Conservation (phyloP, 53 echinoderm and acorn worm species). For the Paracentrotus lividus region DNA sequence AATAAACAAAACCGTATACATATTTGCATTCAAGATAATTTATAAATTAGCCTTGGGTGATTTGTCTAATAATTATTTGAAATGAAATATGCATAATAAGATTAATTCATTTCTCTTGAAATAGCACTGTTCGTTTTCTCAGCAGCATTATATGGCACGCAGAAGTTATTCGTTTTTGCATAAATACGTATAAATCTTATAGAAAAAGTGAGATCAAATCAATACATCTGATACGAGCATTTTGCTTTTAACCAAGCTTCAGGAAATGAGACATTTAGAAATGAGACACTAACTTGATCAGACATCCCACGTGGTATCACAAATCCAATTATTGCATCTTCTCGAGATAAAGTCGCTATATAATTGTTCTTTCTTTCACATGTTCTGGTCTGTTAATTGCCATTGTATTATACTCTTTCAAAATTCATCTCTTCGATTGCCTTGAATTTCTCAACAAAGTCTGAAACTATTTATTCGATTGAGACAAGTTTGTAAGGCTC, state of each 20-base stretch:
- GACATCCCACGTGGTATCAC: not conserved
- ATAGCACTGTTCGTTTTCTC: too few species aligned
- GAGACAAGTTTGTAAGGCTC: not conserved
- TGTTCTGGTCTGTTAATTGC: not conserved
- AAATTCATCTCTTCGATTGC: not conserved
- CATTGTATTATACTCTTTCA: not conserved
- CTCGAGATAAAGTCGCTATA: not conserved
- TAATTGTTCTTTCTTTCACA: not conserved
- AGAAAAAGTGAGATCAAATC: not conserved
- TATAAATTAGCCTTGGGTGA: too few species aligned
- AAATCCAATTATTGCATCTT: constrained; percentile 3
- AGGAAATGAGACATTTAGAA: not conserved
- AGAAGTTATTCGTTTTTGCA: too few species aligned
- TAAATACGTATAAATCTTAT: not conserved
- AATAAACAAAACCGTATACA: too few species aligned
- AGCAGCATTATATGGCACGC: too few species aligned
- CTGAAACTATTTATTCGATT: not conserved
- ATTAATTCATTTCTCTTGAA: too few species aligned
- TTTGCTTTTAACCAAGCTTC: not conserved
- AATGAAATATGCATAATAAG: too few species aligned
- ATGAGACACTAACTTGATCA: not conserved
- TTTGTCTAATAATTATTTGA: too few species aligned
- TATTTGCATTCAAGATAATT: too few species aligned
- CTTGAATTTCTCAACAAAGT: not conserved
- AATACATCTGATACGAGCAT: not conserved